Percentiles rank a stretch among this genome's conserved stretches.
phyloP scores from a whole-genome alignment of 1,140 invertebrate species.

The Anastatus disparis region DNA sequence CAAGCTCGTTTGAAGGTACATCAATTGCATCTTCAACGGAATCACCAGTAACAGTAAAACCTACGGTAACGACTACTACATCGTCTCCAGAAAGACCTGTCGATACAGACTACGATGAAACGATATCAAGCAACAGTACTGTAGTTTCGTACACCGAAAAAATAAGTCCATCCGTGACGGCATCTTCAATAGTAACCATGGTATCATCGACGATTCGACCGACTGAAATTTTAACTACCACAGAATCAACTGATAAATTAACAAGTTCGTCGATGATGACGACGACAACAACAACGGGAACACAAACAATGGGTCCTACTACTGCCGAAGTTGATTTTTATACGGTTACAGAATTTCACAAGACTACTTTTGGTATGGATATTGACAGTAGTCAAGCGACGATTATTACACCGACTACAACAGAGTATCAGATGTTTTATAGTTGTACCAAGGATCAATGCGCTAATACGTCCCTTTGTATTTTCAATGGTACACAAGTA shows the following conservation, averaged over 20 bases:
- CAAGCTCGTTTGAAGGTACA: not conserved
- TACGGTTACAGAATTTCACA: constrained; percentile 22
- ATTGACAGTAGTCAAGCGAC: not conserved
- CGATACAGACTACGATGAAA: constrained; percentile 12
- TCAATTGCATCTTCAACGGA: not conserved
- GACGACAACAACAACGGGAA: not conserved
- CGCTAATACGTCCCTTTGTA: constrained; percentile 40
- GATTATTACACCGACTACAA: not conserved
- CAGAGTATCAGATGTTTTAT: constrained; percentile 22
- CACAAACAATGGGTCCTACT: not conserved
- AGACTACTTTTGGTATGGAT: constrained; percentile 12
- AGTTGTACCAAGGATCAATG: constrained; percentile 42
- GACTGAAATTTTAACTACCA: too few relatives aligned
- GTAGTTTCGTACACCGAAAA: not conserved
- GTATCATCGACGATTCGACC: not conserved
- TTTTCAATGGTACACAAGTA: constrained; percentile 40
- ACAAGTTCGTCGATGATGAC: not conserved
- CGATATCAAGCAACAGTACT: not conserved
- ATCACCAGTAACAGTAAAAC: not conserved
- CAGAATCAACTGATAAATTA: not conserved
- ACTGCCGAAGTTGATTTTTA: constrained; percentile 8
- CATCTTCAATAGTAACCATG: not conserved
- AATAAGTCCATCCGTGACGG: not conserved
- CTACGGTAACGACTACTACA: not conserved
- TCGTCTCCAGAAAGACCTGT: not conserved